phyloP scores from a whole-genome alignment of 2,797 vertebrate species.

The Staurois parvus region DNA sequence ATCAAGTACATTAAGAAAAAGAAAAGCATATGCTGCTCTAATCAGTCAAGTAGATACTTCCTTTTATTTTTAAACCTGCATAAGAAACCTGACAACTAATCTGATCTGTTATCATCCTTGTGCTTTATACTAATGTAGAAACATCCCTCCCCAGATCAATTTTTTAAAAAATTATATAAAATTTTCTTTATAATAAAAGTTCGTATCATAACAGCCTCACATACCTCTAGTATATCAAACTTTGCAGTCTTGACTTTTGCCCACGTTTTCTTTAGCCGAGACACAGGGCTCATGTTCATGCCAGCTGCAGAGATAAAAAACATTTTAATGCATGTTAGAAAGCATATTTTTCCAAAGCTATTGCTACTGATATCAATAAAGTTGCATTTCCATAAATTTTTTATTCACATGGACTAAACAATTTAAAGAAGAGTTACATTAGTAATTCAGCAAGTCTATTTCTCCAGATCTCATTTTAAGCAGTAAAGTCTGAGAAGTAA shows the following conservation, averaged over 20 bases:
- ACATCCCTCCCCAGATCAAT: no score
- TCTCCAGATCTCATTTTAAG: neutral
- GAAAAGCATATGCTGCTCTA: no score
- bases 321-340: neutral
- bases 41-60: no score
- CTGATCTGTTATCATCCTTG: no score
- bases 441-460: neutral
- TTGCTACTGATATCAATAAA: no score
- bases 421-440: neutral
- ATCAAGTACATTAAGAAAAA: no score
- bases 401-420: neutral
- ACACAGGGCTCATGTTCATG: slow-evolving; percentile 96
- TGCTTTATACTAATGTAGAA: no score
- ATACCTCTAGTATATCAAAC: slow-evolving; percentile 92
- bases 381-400: neutral
- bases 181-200: neutral
- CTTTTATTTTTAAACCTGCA: no score
- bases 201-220: slow-evolving; percentile 19
- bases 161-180: neutral
- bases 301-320: slow-evolving; percentile 78
- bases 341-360: neutral
- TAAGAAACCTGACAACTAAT: no score
- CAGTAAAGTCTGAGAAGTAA: neutral
- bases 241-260: slow-evolving; percentile 94
- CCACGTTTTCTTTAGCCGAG: slow-evolving; percentile 95